Percentiles rank a stretch among this genome's conserved stretches.
These are phyloP conservation scores for Autographa pulchrina DNA, from an alignment of 2,888 invertebrate species.

Conservation along the genomic window DNA sequence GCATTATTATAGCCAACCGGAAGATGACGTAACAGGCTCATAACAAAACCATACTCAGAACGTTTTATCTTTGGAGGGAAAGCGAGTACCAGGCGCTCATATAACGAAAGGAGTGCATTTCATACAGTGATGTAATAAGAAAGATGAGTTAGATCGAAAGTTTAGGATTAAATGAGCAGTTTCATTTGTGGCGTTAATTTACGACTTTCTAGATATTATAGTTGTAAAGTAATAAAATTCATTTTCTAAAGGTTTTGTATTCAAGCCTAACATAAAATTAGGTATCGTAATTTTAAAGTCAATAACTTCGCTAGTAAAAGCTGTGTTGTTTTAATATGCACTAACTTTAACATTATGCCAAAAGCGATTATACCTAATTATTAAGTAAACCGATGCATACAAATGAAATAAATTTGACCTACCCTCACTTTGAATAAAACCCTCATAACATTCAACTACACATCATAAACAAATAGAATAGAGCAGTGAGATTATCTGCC, in stretches of 20 bases:
- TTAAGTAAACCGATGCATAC: too few species aligned
- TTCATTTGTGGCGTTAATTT: neutral
- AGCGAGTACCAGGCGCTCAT: constrained; percentile 43
- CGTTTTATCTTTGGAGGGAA: constrained; percentile 64
- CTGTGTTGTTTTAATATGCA: too few species aligned
- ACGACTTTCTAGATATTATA: neutral
- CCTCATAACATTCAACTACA: constrained; percentile 5
- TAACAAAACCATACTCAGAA: constrained; percentile 40
- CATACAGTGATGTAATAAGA: constrained; percentile 29
- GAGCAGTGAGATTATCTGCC: constrained; percentile 44
- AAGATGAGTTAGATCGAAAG: constrained; percentile 31
- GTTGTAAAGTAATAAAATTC: neutral
- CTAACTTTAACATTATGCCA: too few species aligned
- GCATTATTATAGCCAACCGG: constrained; percentile 43
- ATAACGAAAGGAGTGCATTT: constrained; percentile 15
- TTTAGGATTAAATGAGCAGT: constrained; percentile 12
- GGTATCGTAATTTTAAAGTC: too few species aligned
- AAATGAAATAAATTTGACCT: too few species aligned
- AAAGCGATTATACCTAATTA: too few species aligned
- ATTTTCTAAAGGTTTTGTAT: neutral
- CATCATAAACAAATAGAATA: constrained; percentile 17
- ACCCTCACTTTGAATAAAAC: neutral
- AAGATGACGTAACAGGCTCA: constrained; percentile 57
- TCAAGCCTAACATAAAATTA: too few species aligned
- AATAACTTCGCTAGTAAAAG: too few species aligned